Base-by-base conservation (phyloP, 2,113 vertebrate genomes). In the Lates calcarifer region DNA sequence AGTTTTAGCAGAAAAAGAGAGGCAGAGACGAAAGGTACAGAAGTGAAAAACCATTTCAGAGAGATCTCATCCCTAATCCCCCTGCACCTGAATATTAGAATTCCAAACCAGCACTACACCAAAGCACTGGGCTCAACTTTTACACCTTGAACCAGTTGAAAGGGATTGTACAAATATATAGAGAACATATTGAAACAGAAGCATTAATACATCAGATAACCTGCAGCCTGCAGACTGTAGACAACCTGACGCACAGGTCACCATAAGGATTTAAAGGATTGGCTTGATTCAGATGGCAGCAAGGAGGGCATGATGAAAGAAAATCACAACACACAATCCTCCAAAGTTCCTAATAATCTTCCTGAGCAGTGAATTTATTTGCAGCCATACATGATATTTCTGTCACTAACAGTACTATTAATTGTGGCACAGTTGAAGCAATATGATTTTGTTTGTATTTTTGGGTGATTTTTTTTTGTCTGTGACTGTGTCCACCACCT, bases 11-110 rank as follows among this genome's bases (percentile, higher is more conserved):
- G 45, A 7, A 77, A 60, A 26, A 70, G 58, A 75, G 43, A 45
- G 22, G 33, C 51, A 31, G 69, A 86, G 62, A 68, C 2, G 1
- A 75, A 66, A 76, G 41, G 20, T 60, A 47, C 41, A 45, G 41
- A 81, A 60, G 71, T 82, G 58, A 77, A 72, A 76, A 67, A 78
- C 11, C 57, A 78, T 74, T 77, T 87, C 71, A 66, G 57, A 70
- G 60, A 86, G 33, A 74, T 66, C 56, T 78, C 66, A 53, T 70
- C 47, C 51, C 41, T 71, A 64, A 81, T 87, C 83, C 83, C 51
- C 26, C 29, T 29, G 69, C 63, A 53, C n/a, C 63, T 51, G 37
- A 61, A 65, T 67, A 64, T 81, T 81, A 87, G 66, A 75, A 83
- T 85, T 83, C 64, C 29, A 56, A 74, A 55, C 62, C 29, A 69